Evolutionary conservation across 2,797 vertebrate species (phyloP), one percentile per base, ranked within the genome.

Genomic region (Girardinus metallicus): DNA sequence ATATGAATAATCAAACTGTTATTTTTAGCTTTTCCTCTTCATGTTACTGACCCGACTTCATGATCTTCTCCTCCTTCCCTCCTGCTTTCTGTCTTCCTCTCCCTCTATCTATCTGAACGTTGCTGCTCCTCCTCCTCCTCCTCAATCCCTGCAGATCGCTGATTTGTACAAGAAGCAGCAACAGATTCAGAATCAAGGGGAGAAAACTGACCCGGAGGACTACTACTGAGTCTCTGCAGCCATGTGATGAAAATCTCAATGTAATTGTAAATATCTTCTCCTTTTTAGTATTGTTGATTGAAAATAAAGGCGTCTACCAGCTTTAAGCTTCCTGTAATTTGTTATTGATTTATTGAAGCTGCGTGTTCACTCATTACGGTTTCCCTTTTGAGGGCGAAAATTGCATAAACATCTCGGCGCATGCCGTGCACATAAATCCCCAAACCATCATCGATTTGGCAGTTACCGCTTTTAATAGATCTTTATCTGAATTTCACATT

Each of bases 151-250:
- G 12, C 92, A 98, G 97, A 97, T 98, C 51, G 97, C 97, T 15
- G 94, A 94, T 75, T 90, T 98, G 81, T 98, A 98, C 93, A 92
- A 76, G 91, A 97, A 95, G 89, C 97, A 98, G 91, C 97, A 97
- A 90, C 97, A 98, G 94, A 97, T 98, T 80, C 97, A 97, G 93
- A 98, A 98, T 79, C 97, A 97, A 83, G 95, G 94, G 16, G 96
- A 96, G 44, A 96, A 95, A 73, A 90, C 77, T 4, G 92, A 96
- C 4, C 87, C 81, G 0, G 97, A 97, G 81, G 97, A 96, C 73
- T 97, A 96, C 86, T 97, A 97, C 91, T 98, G 95, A 96, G 89
- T 90, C 71, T 57, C 93, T 87, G 46, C 0, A 7, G 16, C 29
- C 66, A 13, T 44, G 53, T 73, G 72, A 51, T 60, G 12, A n/a